These are phyloP conservation scores for Panagrolaimus sp. DNA, from an alignment of 1,140 invertebrate genomes.

Conservation along the genomic window DNA sequence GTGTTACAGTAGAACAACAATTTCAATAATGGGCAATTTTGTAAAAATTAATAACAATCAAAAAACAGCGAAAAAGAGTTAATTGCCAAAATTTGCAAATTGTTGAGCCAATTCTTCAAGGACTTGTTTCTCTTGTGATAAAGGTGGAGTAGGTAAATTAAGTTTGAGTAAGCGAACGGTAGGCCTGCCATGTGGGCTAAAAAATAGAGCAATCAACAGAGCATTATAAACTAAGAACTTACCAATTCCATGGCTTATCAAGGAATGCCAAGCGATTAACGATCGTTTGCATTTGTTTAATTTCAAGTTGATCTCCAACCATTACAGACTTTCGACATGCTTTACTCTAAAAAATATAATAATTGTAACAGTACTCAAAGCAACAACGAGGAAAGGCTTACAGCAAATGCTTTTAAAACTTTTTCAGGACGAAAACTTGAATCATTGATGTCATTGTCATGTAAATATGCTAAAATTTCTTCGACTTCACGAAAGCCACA, in stretches of 20 bases:
- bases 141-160: not conserved
- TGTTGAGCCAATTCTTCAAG: too few species aligned
- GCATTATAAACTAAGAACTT: too few species aligned
- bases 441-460: too few species aligned
- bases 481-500: not conserved
- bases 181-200: not conserved
- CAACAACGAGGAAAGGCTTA: not conserved
- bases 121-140: too few species aligned
- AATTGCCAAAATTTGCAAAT: too few species aligned
- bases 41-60: too few species aligned
- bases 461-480: not conserved
- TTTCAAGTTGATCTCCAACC: not conserved
- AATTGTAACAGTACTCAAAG: not conserved
- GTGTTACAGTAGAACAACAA: too few species aligned
- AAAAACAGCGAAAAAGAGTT: too few species aligned
- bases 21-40: too few species aligned
- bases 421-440: too few species aligned
- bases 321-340: not conserved
- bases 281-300: not conserved
- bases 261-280: not conserved
- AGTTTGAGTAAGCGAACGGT: not conserved
- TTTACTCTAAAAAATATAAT: not conserved
- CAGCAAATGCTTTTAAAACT: too few species aligned
- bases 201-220: too few species aligned
- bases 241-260: conserved; percentile 5